Evolutionary conservation across 2,113 vertebrate species (phyloP), one percentile per base, ranked within the genome.

Genomic region (Varanus salvator): DNA sequence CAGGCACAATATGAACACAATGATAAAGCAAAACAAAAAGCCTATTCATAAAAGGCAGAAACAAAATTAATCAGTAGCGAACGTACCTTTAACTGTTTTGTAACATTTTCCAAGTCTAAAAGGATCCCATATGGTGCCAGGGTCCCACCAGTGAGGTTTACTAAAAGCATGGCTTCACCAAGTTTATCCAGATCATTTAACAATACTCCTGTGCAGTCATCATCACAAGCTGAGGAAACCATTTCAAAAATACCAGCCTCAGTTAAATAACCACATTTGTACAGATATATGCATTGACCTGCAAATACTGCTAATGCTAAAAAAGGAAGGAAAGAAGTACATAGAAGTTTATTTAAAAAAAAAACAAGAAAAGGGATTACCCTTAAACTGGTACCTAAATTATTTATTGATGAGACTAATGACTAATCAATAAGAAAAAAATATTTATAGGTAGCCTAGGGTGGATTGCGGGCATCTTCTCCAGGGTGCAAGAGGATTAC

Each of bases 151-250:
- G 95, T 98, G 90, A 98, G 86, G 95, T 99, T 98, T 86, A 98
- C 19, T 19, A 98, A 97, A 52, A 95, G 91, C n/a, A 98, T 66
- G 44, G 90, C 91, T 8, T 89, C 19, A 0, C 91, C 92, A 2
- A 98, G 8, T 8, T 82, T 8, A 11, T 98, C 98, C 95, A 99
- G 89, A 92, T 96, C 97, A 72, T 97, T 95, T 80, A 99, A 95
- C 69, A 99, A 90, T 68, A 97, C 50, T 1, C 98, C 98, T 3
- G 96, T 97, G 93, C 99, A 99, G 23, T 97, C 95, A 44, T 99
- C 98, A 87, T 98, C 95, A 93, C 99, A 99, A 2, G 98, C 99
- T 99, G 71, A 77, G 86, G 4, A 90, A 90, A 85, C 0, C 3
- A 91, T 90, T 90, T 93, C 7, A 89, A 87, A 71, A 76, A 90